phyloP scores from a whole-genome alignment of 2,888 invertebrate species.

The Leucophora obtusa region DNA sequence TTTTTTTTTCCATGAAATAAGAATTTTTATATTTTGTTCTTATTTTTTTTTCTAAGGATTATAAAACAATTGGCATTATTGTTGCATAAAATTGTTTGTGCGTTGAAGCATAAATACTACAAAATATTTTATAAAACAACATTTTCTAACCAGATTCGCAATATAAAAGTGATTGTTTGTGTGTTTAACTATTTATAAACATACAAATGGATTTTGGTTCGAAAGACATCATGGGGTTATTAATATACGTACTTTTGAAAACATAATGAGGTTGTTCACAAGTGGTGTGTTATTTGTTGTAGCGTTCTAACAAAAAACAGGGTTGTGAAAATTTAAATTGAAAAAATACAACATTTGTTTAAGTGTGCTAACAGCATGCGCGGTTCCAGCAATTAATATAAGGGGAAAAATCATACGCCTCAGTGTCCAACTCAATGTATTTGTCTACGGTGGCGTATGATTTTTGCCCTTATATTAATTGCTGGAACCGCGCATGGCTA shows the following conservation, averaged over 20 bases:
- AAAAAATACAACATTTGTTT: too few species aligned
- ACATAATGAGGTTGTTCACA: too few species aligned
- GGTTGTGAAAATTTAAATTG: too few species aligned
- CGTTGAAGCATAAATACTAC: slow-evolving; percentile 1
- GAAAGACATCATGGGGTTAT: slow-evolving; percentile 2
- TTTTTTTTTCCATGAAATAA: neutral
- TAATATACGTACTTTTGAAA: slow-evolving; percentile 31
- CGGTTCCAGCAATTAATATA: too few species aligned
- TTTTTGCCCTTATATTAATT: too few species aligned
- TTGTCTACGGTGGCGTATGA: too few species aligned
- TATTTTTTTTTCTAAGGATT: neutral
- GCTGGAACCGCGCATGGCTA: too few species aligned
- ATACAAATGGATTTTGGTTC: neutral
- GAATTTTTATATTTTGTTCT: neutral
- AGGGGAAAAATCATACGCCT: too few species aligned
- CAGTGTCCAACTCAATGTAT: too few species aligned
- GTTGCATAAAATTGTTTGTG: neutral
- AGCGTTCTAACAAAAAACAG: too few species aligned
- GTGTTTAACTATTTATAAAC: neutral
- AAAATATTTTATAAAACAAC: neutral
- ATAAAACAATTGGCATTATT: neutral
- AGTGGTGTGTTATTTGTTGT: too few species aligned
- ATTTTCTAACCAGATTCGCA: neutral
- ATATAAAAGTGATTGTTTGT: neutral
- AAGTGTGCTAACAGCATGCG: too few species aligned